phyloP scores from a whole-genome alignment of 2,797 vertebrate species.

The Danio tinwini region DNA sequence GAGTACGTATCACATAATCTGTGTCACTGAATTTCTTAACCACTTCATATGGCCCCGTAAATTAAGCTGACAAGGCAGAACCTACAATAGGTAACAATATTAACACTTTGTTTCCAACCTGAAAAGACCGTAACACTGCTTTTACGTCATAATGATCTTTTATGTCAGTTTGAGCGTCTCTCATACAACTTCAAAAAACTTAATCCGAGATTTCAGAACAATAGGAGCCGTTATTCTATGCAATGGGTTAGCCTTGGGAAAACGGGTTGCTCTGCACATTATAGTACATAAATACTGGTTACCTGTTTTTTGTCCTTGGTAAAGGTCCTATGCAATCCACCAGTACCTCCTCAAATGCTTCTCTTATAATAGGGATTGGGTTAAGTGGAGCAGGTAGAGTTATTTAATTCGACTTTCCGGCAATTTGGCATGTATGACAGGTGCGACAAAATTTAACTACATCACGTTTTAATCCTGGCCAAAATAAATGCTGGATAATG shows the following conservation, averaged over 20 bases:
- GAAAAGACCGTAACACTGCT: neutral
- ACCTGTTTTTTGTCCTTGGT: too few species aligned
- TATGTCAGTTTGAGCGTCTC: neutral
- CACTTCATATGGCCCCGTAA: neutral
- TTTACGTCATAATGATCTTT: neutral
- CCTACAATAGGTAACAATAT: neutral
- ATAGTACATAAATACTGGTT: too few species aligned
- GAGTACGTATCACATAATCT: neutral
- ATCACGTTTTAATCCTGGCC: neutral
- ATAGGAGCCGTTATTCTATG: too few species aligned
- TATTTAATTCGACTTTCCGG: neutral
- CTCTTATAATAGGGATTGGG: too few species aligned
- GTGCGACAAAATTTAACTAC: neutral
- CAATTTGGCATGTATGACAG: neutral
- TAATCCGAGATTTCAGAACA: too few species aligned
- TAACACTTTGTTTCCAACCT: neutral
- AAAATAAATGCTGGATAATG: neutral
- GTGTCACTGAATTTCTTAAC: neutral
- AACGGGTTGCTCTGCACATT: too few species aligned
- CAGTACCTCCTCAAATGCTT: too few species aligned
- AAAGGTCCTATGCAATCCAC: too few species aligned
- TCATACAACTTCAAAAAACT: too few species aligned
- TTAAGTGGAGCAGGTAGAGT: too few species aligned
- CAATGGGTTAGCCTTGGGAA: too few species aligned
- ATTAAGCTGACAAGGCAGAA: neutral